A percentile compares a stretch with the other conserved stretches of the same genome.
These are phyloP conservation scores for Calonectris borealis DNA, from an alignment of 2,113 vertebrate species.

Conservation along the genomic window DNA sequence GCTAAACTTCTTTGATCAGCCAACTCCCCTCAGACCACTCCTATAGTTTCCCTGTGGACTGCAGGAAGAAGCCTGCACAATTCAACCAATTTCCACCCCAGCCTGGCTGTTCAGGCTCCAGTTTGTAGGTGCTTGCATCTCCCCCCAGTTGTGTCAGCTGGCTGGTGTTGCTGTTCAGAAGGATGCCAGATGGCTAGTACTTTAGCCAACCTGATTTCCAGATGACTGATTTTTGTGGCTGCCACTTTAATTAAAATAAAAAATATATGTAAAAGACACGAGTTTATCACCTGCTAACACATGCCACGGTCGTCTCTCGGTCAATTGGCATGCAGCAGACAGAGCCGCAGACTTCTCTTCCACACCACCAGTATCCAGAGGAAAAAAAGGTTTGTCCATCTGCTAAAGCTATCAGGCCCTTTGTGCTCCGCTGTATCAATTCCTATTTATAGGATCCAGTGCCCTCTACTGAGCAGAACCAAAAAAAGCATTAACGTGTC, in stretches of 20 bases:
- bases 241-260: conserved; percentile 30
- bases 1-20: background rate
- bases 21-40: background rate
- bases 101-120: background rate
- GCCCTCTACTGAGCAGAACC: conserved; percentile 50
- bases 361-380: background rate
- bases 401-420: conserved; percentile 43
- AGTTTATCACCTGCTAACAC: conserved; percentile 1
- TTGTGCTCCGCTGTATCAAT: background rate
- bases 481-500: background rate
- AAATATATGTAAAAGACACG: background rate
- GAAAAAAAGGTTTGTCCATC: background rate
- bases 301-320: background rate
- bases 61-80: background rate
- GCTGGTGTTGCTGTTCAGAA: background rate
- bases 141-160: background rate
- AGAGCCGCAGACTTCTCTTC: background rate
- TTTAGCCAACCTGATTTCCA: background rate
- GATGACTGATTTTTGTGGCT: background rate
- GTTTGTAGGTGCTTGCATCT: background rate
- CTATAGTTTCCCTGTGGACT: background rate
- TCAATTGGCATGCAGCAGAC: background rate
- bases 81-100: background rate
- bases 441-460: conserved; percentile 15
- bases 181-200: background rate